These are phyloP conservation scores for Helicoverpa zea DNA, from an alignment of 1,140 invertebrate species.

Conservation along the genomic window DNA sequence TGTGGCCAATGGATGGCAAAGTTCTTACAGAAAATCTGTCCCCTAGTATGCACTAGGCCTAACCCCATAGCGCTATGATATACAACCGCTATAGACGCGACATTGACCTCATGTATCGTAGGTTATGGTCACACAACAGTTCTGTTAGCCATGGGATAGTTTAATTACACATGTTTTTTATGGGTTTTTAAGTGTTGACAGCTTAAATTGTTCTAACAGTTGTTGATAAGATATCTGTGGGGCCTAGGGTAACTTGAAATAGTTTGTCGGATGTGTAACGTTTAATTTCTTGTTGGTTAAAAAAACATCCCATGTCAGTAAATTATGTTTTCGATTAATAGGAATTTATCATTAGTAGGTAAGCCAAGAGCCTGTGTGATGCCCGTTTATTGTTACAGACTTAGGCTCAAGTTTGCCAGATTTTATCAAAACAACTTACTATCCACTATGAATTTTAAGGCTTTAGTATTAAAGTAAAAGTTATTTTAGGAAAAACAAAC, in stretches of 20 bases:
- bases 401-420: no score
- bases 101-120: conserved; percentile 27
- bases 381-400: no score
- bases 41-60: not conserved
- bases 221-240: not conserved
- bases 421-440: no score
- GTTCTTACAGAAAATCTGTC: no score
- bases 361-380: no score
- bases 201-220: not conserved
- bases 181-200: not conserved
- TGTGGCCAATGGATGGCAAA: no score
- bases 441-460: no score
- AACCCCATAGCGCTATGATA: conserved; percentile 13
- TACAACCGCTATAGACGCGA: not conserved
- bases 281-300: not conserved
- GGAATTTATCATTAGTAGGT: no score
- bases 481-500: no score
- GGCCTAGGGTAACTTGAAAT: not conserved
- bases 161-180: conserved; percentile 15
- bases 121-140: conserved; percentile 29
- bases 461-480: no score
- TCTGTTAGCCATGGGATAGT: not conserved
- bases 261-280: not conserved
- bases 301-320: no score
- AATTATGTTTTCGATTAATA: no score